Percentiles rank a stretch among this genome's conserved stretches.
phyloP scores from a whole-genome alignment of 2,797 vertebrate genomes.

The Cirrhinus molitorella region DNA sequence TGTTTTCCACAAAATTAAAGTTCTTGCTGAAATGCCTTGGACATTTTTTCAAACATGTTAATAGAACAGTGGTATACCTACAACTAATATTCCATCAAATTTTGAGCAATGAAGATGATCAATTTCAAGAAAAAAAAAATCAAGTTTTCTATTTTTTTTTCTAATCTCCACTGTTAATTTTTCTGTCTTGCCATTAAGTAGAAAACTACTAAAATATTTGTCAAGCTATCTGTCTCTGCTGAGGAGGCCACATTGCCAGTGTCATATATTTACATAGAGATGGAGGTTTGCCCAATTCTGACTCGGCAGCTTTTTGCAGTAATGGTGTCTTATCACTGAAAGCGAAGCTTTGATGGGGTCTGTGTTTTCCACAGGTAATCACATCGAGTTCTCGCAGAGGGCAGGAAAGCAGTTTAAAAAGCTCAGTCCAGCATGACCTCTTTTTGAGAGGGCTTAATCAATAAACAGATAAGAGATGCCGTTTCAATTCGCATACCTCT shows the following conservation, averaged over 20 bases:
- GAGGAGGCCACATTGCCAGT: constrained; percentile 20
- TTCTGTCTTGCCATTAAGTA: not conserved
- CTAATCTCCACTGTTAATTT: not conserved
- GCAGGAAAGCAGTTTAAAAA: constrained; percentile 22
- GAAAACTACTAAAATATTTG: not conserved
- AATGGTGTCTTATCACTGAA: constrained; percentile 40
- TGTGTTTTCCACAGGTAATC: constrained; percentile 14
- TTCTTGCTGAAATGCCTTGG: too few relatives aligned
- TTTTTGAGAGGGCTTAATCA: constrained; percentile 45
- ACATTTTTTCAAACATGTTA: too few relatives aligned
- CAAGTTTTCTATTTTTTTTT: too few relatives aligned
- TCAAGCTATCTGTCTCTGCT: not conserved
- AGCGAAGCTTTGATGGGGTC: constrained; percentile 27
- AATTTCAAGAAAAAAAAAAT: too few relatives aligned
- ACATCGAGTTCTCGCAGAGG: constrained; percentile 16
- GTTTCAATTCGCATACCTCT: constrained; percentile 43
- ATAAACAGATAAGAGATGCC: constrained; percentile 49
- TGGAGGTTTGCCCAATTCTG: constrained; percentile 36
- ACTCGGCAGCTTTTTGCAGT: constrained; percentile 47
- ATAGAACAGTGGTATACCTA: too few relatives aligned
- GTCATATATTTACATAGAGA: constrained; percentile 39
- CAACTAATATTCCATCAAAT: too few relatives aligned
- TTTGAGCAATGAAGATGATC: too few relatives aligned
- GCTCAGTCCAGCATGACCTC: not conserved
- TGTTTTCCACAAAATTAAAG: too few relatives aligned